Conservation (phyloP, 2,113 vertebrate species). For the Anolis sagrei region DNA sequence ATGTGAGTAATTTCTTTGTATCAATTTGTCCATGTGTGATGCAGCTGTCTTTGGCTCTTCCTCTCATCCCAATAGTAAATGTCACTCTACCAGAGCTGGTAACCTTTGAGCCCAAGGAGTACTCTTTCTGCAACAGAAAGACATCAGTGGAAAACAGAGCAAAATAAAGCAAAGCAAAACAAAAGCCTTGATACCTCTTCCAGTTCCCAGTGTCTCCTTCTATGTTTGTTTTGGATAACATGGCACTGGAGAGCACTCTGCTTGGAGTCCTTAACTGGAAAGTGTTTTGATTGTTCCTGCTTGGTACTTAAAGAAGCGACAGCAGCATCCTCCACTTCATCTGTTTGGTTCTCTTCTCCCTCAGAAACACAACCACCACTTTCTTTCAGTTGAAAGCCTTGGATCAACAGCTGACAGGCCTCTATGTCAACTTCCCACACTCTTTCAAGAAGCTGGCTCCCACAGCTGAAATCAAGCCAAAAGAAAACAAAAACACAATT, state of each 20-base stretch:
- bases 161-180: neutral
- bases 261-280: conserved; percentile 65
- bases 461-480: conserved; percentile 76
- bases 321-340: conserved; percentile 46
- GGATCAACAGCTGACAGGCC: conserved; percentile 85
- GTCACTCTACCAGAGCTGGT: conserved; percentile 48
- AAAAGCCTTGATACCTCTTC: conserved; percentile 81
- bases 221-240: conserved; percentile 69
- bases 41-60: neutral
- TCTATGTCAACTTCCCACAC: conserved; percentile 92
- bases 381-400: conserved; percentile 79
- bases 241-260: conserved; percentile 66
- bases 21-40: neutral
- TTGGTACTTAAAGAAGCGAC: conserved; percentile 48
- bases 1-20: neutral
- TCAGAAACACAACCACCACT: conserved; percentile 66
- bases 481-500: conserved; percentile 61
- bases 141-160: conserved; percentile 5
- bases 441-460: conserved; percentile 80
- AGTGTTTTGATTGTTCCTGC: conserved; percentile 74
- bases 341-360: conserved; percentile 68
- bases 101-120: conserved; percentile 15
- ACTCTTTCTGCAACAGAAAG: conserved; percentile 36
- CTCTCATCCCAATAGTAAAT: conserved; percentile 42
- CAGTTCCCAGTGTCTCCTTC: conserved; percentile 74